Base-by-base conservation (phyloP, 2,797 vertebrate species). In the Yasuhikotakia modesta region DNA sequence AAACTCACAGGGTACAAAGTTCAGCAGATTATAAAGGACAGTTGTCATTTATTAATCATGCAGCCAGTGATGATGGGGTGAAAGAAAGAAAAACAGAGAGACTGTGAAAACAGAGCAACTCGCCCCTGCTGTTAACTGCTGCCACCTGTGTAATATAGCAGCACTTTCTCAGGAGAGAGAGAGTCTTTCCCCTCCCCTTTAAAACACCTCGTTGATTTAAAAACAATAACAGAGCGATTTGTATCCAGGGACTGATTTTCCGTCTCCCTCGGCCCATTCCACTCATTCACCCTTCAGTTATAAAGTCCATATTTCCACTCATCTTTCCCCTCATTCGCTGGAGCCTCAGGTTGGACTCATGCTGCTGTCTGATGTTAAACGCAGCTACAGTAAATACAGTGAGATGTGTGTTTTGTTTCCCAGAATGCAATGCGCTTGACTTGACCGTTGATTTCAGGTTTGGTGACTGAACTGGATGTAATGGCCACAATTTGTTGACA, bases 91-190 rank as follows among this genome's bases (percentile, higher is more conserved):
- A 79, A 45, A 58, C 14, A 57, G 53, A 45, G n/a, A 57, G 60
- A 32, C 19, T 64, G 48, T 80, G 77, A 73, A 78, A 76, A 76
- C 64, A 58, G 39, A 60, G 32, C 74, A 16, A 65, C 43, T 80
- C 67, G 76, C 68, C 55, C 63, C 80, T 76, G 79, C 73, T 79
- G 75, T 83, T 82, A 83, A 85, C 72, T 69, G 32, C 48, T 70
- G 72, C 79, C 82, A 84, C 82, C 82, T 84, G 84, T 84, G 81
- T 60, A 73, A 67, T 65, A 78, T 66, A 60, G 55, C 66, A 73
- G 17, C 24, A 50, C 19, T 60, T 35, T 43, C 45, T 27, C 74
- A 64, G 65, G 53, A 60, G 35, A 52, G 46, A 45, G 60, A 72
- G 17, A 27, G 35, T 57, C 69, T 70, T 70, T 45, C 27, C 43